Evolutionary conservation across 2,888 invertebrate genomes (phyloP).

Genomic region (Chrysina gloriosa): DNA sequence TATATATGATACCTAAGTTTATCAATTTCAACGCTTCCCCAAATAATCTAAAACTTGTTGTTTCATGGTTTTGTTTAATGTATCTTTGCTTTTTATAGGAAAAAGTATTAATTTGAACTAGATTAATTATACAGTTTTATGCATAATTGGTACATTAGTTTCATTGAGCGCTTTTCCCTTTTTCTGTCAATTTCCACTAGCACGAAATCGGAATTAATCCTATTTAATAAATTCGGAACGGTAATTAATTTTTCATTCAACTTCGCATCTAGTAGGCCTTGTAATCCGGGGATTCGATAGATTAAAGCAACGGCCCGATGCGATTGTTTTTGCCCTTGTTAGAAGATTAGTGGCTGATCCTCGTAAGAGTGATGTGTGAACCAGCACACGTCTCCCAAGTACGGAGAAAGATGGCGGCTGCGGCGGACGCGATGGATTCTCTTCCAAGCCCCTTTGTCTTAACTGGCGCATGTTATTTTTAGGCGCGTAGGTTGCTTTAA

Average conservation of each 20-base stretch:
- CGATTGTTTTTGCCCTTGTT: conserved; percentile 65
- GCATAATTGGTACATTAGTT: no score
- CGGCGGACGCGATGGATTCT: background rate
- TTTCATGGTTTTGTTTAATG: no score
- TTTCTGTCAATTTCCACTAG: no score
- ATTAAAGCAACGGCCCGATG: conserved; percentile 54
- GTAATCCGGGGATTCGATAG: conserved; percentile 51
- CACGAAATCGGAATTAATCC: conserved; percentile 23
- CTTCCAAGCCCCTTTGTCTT: background rate
- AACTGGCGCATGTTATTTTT: conserved; percentile 1
- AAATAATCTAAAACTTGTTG: no score
- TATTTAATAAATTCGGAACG: conserved; percentile 39
- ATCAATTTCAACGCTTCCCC: no score
- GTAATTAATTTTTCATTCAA: conserved; percentile 47
- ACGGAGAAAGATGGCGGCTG: conserved; percentile 27
- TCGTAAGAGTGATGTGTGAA: conserved; percentile 64
- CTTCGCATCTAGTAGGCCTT: conserved; percentile 48
- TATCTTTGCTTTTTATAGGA: no score
- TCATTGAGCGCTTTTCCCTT: no score
- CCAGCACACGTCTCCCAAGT: conserved; percentile 55
- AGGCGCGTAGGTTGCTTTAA: background rate
- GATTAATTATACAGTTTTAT: no score
- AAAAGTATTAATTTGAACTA: no score
- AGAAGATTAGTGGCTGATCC: conserved; percentile 64
- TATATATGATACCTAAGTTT: no score